phyloP scores from a whole-genome alignment of 2,797 vertebrate genomes.

The Typhlichthys eigenmanni region DNA sequence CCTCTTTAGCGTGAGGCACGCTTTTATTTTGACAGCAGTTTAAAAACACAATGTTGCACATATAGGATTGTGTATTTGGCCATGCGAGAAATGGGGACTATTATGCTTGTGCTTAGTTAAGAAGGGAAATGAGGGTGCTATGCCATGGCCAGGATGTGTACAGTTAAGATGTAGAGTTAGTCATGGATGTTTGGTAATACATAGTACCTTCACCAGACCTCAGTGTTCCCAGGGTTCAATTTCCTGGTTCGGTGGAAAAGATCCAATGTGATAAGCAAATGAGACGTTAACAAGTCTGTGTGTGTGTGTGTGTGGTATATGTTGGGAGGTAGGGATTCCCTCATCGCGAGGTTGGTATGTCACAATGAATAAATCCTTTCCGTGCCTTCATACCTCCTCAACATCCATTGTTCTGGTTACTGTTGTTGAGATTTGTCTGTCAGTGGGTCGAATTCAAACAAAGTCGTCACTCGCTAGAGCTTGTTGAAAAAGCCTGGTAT shows the following conservation, averaged over 20 bases:
- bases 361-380: conserved; percentile 62
- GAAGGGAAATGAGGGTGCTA: conserved; percentile 38
- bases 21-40: conserved; percentile 70
- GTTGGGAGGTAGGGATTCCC: conserved; percentile 40
- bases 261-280: conserved; percentile 64
- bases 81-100: conserved; percentile 13
- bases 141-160: conserved; percentile 39
- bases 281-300: conserved; percentile 36
- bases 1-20: conserved; percentile 72
- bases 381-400: conserved; percentile 60
- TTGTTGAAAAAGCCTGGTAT: conserved; percentile 58
- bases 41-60: conserved; percentile 51
- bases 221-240: conserved; percentile 29
- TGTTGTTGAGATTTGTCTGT: conserved; percentile 75
- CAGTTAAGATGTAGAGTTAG: conserved; percentile 36
- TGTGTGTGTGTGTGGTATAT: conserved; percentile 13
- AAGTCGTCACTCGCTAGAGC: conserved; percentile 65
- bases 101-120: conserved; percentile 29
- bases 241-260: conserved; percentile 39
- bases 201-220: conserved; percentile 57
- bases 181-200: conserved; percentile 35
- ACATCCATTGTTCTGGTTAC: conserved; percentile 67
- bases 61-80: conserved; percentile 54
- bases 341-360: conserved; percentile 59
- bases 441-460: conserved; percentile 69